Conservation (phyloP, 1,140 invertebrate species). For the Scaptomyza montana region DNA sequence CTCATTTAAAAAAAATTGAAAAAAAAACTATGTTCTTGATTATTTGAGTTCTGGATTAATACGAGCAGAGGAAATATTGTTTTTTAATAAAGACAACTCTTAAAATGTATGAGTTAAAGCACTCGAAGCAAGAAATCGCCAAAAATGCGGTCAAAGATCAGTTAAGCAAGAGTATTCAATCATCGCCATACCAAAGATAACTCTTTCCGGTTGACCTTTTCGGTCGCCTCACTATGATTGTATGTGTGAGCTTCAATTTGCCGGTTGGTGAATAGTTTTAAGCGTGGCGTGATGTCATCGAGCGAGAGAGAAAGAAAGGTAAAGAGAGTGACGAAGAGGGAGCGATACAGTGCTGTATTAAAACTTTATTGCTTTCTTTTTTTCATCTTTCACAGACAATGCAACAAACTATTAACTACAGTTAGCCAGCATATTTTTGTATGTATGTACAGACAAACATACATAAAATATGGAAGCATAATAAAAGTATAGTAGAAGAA, state of each 20-base stretch:
- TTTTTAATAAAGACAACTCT: too few relatives aligned
- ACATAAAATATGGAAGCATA: not conserved
- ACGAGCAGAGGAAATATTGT: too few relatives aligned
- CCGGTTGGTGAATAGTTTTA: conserved; percentile 47
- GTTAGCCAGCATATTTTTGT: conserved; percentile 36
- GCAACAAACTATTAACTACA: conserved; percentile 29
- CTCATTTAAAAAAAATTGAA: too few relatives aligned
- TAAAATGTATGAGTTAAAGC: too few relatives aligned
- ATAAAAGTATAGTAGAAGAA: conserved; percentile 14
- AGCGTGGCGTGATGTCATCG: conserved; percentile 66
- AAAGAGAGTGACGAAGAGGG: not conserved
- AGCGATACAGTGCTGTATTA: conserved; percentile 39
- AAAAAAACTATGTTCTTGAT: too few relatives aligned
- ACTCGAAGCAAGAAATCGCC: too few relatives aligned
- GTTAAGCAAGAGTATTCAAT: not conserved
- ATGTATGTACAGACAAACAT: not conserved
- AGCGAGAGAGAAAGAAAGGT: not conserved
- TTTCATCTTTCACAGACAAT: not conserved
- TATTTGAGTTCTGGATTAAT: too few relatives aligned
- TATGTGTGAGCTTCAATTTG: conserved; percentile 62
- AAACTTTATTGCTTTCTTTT: conserved; percentile 64
- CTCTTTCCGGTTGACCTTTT: conserved; percentile 40
- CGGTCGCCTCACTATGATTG: not conserved
- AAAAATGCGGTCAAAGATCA: too few relatives aligned
- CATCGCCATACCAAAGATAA: conserved; percentile 49